Conservation (phyloP, 2,888 invertebrate species). For the Nephrocerus scutellatus region DNA sequence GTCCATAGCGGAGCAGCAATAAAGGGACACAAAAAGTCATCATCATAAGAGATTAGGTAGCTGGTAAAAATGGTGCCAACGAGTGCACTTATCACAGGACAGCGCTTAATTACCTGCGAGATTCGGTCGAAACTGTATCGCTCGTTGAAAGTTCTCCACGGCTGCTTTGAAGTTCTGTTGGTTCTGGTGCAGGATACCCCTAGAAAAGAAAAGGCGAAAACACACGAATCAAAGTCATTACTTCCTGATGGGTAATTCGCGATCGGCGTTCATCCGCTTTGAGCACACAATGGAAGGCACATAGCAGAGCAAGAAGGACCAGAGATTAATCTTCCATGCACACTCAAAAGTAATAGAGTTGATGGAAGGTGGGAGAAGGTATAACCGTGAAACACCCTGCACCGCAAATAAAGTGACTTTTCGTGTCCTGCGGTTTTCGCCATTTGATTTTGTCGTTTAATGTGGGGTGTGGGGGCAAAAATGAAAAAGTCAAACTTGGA, state of each 20-base stretch:
- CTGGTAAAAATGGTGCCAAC: neutral
- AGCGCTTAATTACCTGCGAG: constrained; percentile 73
- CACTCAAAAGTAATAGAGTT: no score
- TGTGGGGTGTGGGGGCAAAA: no score
- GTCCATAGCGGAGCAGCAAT: constrained; percentile 26
- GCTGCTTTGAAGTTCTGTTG: constrained; percentile 82
- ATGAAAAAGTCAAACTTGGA: no score
- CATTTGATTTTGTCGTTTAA: no score
- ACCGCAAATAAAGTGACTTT: no score
- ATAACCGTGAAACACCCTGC: no score
- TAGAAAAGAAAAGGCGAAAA: constrained; percentile 55
- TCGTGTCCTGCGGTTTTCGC: no score
- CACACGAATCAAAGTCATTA: constrained; percentile 9
- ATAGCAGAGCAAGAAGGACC: no score
- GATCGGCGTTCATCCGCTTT: no score
- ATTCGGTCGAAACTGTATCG: constrained; percentile 87
- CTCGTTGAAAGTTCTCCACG: constrained; percentile 82
- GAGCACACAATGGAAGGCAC: no score
- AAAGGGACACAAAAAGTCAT: neutral
- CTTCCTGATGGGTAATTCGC: constrained; percentile 4
- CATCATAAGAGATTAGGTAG: constrained; percentile 1
- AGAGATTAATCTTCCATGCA: no score
- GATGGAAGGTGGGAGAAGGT: no score
- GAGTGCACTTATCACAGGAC: neutral
- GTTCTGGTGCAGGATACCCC: constrained; percentile 86